Evolutionary conservation across 2,797 vertebrate species (phyloP).

Genomic region (Schizopygopsis pylzovi): DNA sequence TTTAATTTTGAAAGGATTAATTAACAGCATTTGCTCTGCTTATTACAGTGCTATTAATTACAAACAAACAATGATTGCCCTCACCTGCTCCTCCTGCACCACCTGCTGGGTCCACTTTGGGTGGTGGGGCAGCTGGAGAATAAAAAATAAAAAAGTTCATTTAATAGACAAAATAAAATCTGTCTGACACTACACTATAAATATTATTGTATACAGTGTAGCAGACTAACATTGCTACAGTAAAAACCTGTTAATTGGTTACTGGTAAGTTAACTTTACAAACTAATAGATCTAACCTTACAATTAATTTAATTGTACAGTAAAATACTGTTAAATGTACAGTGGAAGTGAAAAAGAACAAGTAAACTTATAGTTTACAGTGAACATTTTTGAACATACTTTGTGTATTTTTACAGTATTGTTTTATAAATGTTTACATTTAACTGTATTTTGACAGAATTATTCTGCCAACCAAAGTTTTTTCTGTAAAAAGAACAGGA

Average conservation of each 20-base stretch:
- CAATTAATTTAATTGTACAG: background rate
- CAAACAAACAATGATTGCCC: conserved; percentile 8
- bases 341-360: background rate
- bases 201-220: background rate
- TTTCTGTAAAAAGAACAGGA: background rate
- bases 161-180: conserved; percentile 18
- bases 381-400: background rate
- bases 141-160: conserved; percentile 10
- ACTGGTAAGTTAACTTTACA: background rate
- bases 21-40: background rate
- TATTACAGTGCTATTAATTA: conserved; percentile 21
- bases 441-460: background rate
- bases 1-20: background rate
- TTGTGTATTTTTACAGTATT: background rate
- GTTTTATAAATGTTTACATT: background rate
- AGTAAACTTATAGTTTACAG: background rate
- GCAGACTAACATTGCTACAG: background rate
- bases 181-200: background rate
- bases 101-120: conserved; percentile 57
- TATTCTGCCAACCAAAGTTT: background rate
- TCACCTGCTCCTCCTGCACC: conserved; percentile 58
- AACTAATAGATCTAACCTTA: background rate
- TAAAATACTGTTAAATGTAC: background rate
- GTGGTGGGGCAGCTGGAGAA: conserved; percentile 54
- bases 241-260: background rate